These are phyloP conservation scores for Trichonephila inaurata DNA, from an alignment of 1,140 invertebrate species.

Conservation along the genomic window DNA sequence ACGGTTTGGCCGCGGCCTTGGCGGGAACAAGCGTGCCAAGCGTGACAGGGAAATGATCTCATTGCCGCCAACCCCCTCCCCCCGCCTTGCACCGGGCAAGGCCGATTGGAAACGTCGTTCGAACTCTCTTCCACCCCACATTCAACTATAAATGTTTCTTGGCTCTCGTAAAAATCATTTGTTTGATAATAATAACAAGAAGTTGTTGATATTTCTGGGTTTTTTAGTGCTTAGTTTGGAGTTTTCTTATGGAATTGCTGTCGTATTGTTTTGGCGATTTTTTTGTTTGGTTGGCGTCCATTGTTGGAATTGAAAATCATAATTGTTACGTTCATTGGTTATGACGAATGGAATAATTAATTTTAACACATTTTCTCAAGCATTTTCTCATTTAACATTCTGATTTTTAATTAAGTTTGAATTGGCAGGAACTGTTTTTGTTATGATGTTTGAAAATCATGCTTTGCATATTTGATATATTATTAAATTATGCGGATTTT, in stretches of 20 bases:
- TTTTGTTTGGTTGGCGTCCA: not conserved
- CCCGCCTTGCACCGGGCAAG: not conserved
- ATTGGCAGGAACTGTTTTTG: too few species aligned
- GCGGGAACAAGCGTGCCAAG: constrained; percentile 43
- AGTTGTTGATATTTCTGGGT: not conserved
- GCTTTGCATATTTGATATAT: too few species aligned
- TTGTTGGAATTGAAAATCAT: not conserved
- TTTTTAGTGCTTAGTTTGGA: not conserved
- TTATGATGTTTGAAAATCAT: too few species aligned
- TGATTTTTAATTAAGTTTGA: too few species aligned
- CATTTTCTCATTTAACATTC: too few species aligned
- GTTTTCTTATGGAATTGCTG: not conserved
- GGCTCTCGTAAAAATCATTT: constrained; percentile 10
- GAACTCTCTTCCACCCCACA: not conserved
- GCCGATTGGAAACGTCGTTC: not conserved
- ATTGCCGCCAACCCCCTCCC: constrained; percentile 7
- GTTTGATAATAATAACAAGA: not conserved
- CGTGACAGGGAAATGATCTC: constrained; percentile 68
- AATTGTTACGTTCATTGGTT: not conserved
- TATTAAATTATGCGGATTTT: too few species aligned
- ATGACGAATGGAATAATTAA: not conserved
- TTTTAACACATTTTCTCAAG: too few species aligned
- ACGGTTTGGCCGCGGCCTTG: constrained; percentile 54
- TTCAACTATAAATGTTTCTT: constrained; percentile 42
- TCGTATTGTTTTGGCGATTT: not conserved